Percentiles rank a stretch among this genome's conserved stretches.
Conservation (phyloP, 2,797 vertebrate genomes). For the Margarornis squamiger region DNA sequence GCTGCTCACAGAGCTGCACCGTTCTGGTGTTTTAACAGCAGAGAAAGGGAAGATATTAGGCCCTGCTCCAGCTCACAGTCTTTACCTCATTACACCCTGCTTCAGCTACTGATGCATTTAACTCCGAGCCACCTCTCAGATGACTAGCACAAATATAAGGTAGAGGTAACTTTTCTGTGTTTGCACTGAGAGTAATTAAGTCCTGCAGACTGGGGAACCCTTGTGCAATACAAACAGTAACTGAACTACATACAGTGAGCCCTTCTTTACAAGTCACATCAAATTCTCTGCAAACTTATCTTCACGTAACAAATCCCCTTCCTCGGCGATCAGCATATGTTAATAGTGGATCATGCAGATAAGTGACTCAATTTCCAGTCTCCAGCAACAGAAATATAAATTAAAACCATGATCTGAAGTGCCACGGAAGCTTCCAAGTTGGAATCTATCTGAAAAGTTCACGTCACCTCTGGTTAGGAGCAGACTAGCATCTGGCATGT, state of each 20-base stretch:
- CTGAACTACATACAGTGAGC: neutral
- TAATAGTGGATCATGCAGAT: neutral
- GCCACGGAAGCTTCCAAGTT: neutral
- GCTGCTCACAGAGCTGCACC: fast-evolving
- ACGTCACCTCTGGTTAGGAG: constrained; percentile 10
- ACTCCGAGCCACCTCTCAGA: neutral
- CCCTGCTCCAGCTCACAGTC: neutral
- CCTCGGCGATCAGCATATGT: neutral
- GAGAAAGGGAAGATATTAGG: neutral
- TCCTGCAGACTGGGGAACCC: neutral
- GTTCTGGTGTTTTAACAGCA: neutral
- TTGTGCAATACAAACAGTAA: neutral
- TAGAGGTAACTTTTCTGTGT: neutral
- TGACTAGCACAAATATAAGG: neutral
- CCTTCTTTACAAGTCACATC: neutral
- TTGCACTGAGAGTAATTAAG: neutral
- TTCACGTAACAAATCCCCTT: neutral
- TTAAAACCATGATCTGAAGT: neutral
- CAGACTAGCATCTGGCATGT: constrained; percentile 6
- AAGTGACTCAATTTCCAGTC: neutral
- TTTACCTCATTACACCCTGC: neutral
- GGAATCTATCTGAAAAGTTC: constrained; percentile 29
- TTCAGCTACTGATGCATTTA: neutral
- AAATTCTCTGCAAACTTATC: neutral
- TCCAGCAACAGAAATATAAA: neutral